These are phyloP conservation scores for Microtus richardsoni DNA, from an alignment of 2,113 vertebrate species.

Conservation along the genomic window DNA sequence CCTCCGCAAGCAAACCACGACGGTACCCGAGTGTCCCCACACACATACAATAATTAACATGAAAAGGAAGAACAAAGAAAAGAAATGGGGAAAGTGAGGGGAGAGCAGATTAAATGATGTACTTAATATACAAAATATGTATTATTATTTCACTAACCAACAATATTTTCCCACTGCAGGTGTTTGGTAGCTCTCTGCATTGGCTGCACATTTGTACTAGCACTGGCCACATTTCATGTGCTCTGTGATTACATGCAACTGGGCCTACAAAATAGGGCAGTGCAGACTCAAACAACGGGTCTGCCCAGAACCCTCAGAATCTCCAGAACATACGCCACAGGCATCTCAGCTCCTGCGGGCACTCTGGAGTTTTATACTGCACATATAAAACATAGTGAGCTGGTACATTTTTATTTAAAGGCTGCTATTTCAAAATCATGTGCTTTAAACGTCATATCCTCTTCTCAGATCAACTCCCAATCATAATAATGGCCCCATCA, in stretches of 20 bases:
- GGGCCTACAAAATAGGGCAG: accelerated
- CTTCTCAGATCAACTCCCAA: background rate
- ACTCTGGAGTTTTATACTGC: background rate
- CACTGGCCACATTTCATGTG: background rate
- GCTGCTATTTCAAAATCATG: conserved; percentile 41
- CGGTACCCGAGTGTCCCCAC: background rate
- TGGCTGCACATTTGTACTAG: background rate
- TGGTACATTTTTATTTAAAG: background rate
- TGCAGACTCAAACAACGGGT: background rate
- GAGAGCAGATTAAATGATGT: background rate
- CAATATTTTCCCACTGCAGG: background rate
- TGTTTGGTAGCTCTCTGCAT: background rate
- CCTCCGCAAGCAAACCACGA: background rate
- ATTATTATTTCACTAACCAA: background rate
- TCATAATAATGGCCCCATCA: background rate
- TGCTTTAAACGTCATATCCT: background rate
- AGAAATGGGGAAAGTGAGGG: background rate
- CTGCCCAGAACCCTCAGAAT: background rate
- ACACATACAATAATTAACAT: background rate
- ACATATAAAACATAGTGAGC: background rate
- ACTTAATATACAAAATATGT: background rate
- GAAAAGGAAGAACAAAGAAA: background rate
- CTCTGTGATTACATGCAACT: accelerated
- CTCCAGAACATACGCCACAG: background rate
- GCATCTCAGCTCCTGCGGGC: background rate